Evolutionary conservation across 1,140 invertebrate species (phyloP).

Genomic region (Rhynchophorus ferrugineus): DNA sequence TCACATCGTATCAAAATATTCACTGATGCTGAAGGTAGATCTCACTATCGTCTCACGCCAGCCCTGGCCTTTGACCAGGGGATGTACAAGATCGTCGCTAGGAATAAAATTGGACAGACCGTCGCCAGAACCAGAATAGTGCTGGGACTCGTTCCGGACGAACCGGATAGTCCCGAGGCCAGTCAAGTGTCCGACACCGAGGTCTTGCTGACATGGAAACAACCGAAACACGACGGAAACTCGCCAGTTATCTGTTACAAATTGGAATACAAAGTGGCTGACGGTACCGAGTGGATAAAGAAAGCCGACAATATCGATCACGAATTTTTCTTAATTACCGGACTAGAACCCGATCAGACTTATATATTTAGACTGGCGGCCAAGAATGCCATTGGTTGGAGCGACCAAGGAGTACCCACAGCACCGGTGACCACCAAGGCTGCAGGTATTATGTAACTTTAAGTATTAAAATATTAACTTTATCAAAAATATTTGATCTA

Average conservation of each 20-base stretch:
- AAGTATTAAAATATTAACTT: background rate
- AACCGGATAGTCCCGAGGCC: constrained; percentile 83
- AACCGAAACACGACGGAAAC: constrained; percentile 61
- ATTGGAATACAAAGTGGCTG: constrained; percentile 70
- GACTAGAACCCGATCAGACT: constrained; percentile 65
- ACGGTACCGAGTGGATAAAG: constrained; percentile 77
- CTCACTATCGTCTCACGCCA: constrained; percentile 67
- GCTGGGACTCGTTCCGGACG: constrained; percentile 62
- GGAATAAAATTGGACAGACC: constrained; percentile 77
- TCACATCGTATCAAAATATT: constrained; percentile 68
- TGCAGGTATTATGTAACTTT: constrained; percentile 41
- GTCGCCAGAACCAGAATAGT: constrained; percentile 67
- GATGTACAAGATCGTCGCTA: constrained; percentile 90
- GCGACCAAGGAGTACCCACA: constrained; percentile 69
- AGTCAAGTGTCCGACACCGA: constrained; percentile 75
- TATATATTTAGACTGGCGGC: constrained; percentile 88
- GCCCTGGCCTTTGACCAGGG: constrained; percentile 76
- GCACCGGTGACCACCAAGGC: constrained; percentile 60
- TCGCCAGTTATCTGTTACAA: constrained; percentile 76
- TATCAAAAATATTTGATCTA: background rate
- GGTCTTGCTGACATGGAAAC: constrained; percentile 81
- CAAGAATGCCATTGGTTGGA: constrained; percentile 90
- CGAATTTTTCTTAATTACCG: constrained; percentile 80
- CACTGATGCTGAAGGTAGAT: constrained; percentile 68
- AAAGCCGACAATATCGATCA: constrained; percentile 85